Base-by-base conservation (phyloP, 53 echinoderm and acorn worm genomes). In the Echinarachnius parma region DNA sequence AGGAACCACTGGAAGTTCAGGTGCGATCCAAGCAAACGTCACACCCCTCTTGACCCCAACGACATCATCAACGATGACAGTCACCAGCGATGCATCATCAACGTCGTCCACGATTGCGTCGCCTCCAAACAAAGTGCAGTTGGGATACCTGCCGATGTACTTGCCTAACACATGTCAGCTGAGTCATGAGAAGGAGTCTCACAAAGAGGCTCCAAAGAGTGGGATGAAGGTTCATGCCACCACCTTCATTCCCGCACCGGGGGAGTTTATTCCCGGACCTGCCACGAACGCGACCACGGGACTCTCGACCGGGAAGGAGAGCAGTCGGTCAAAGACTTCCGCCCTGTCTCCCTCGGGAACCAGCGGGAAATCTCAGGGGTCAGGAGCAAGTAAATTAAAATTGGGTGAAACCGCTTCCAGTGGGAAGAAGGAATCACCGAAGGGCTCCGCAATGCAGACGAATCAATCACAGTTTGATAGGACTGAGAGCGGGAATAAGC, bases 221-320 rank as follows among this genome's bases (percentile, higher is more conserved):
- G 98, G 98, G 21, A 82, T 87, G 16, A 98, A 98, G 68, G 91
- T 98, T 37, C 98, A 98, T 53, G 98, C 98, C 34, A 91, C 98
- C 16, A 98, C 98, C 16, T 98, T 91, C 72, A 83, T 98, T 3
- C 98, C 98, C 0, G 98, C 84, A 21, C 69, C 88, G 3, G 98
- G 98, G 5, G 90, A 91, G 46, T 91, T 91, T 65, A 90, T 91
- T 28, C 98, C 98, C 10, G 88, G 88, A 8, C 88, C 88, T 2
- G 91, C 91, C 1, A 87, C 80, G 11, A 88, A 92, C 57, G 74
- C 74, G 5, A 56, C 55, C 2, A 54, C 19, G 28, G 74, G 55
- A 24, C 4, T 72, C 9, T 72, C 74, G 15, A 23, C 57, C 3
- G 57, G 74, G 18, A 72, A 56, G 39, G 74, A 72, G 7, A 54